Percentiles rank a stretch among this genome's conserved stretches.
phyloP scores from a whole-genome alignment of 2,113 vertebrate species.

The Tympanuchus pallidicinctus region DNA sequence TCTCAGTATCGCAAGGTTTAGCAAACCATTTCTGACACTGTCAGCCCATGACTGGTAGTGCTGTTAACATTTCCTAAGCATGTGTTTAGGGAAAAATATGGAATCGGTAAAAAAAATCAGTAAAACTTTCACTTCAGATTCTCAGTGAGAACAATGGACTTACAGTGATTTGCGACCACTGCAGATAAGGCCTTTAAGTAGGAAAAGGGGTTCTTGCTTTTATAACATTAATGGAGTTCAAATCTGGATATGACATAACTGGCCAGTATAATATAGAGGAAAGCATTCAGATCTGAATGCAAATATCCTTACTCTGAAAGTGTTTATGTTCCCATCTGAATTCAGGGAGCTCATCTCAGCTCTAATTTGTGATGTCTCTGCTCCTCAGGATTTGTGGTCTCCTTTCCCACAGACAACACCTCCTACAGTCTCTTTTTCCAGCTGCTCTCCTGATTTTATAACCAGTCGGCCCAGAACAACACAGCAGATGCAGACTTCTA shows the following conservation, averaged over 20 bases:
- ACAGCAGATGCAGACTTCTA: background rate
- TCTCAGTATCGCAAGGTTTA: background rate
- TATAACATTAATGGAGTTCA: background rate
- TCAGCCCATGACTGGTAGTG: background rate
- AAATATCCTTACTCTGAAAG: background rate
- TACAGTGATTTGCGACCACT: background rate
- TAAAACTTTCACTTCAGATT: background rate
- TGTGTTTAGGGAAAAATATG: background rate
- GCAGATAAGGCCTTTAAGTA: background rate
- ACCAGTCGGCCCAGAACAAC: background rate
- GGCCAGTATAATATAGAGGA: background rate
- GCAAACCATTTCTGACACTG: slow-evolving; percentile 3
- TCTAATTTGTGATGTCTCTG: background rate
- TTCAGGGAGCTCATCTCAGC: background rate
- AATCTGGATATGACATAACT: background rate
- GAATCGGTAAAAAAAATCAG: background rate
- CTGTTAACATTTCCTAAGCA: background rate
- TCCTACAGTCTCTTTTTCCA: background rate
- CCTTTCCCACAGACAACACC: background rate
- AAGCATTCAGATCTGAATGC: background rate
- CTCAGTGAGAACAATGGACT: background rate
- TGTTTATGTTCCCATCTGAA: background rate
- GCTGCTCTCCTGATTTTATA: background rate
- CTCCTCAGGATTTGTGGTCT: background rate
- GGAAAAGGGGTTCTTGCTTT: background rate